Percentiles rank a stretch among this genome's conserved stretches.
Conservation (phyloP, 2,888 invertebrate species). For the Ametastegia equiseti region DNA sequence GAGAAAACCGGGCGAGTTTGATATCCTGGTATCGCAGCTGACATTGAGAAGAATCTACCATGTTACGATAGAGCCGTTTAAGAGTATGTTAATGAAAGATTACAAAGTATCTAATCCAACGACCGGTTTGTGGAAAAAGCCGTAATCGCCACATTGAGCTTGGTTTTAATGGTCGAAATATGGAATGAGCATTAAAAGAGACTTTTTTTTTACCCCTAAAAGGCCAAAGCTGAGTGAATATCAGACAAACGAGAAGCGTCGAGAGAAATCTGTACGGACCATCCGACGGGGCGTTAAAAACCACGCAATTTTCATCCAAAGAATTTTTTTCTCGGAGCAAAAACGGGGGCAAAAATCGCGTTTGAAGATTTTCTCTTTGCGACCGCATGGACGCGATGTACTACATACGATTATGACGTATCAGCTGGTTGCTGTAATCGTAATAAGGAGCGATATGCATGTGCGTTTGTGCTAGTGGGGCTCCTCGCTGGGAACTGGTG, state of each 20-base stretch:
- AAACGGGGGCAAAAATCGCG: background rate
- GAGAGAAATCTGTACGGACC: background rate
- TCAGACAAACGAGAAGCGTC: background rate
- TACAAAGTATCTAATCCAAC: too few species aligned
- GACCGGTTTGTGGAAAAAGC: background rate
- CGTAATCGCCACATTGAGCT: background rate
- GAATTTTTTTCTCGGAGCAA: background rate
- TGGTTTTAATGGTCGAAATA: background rate
- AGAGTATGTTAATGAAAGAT: background rate
- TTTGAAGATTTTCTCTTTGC: background rate
- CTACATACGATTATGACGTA: background rate
- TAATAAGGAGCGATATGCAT: background rate
- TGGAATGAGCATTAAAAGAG: background rate
- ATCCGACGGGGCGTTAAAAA: background rate
- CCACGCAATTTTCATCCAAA: background rate
- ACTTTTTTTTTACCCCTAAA: background rate
- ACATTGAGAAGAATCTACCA: background rate
- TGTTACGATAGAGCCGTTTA: background rate
- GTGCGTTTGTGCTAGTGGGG: background rate
- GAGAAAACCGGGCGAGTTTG: too few species aligned
- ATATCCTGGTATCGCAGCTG: background rate
- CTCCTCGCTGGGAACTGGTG: background rate
- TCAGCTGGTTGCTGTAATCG: background rate
- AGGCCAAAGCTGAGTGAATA: background rate
- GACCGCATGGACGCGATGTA: background rate